Evolutionary conservation across 2,888 invertebrate species (phyloP).

Genomic region (Cataglyphis albicans): DNA sequence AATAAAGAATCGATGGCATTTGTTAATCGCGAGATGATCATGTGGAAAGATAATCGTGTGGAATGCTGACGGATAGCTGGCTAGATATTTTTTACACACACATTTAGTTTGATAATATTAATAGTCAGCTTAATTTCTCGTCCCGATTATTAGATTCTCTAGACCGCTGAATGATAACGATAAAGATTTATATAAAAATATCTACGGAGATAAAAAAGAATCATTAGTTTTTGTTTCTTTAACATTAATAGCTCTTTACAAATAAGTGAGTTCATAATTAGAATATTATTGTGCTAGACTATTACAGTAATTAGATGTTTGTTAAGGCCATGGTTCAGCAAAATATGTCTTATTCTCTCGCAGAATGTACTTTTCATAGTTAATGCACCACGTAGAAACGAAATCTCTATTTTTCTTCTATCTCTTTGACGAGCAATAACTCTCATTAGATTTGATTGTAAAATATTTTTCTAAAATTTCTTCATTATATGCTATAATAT

Average conservation of each 20-base stretch:
- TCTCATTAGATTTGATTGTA: not conserved
- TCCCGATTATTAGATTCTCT: not conserved
- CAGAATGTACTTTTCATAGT: not conserved
- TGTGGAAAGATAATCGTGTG: not conserved
- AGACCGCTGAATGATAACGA: not conserved
- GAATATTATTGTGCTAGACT: not conserved
- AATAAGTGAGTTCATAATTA: not conserved
- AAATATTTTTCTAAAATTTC: not conserved
- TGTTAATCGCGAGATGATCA: not conserved
- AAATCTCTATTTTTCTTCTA: not conserved
- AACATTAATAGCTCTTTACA: not conserved
- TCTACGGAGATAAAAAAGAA: not conserved
- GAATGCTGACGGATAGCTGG: not conserved
- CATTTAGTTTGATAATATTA: not conserved
- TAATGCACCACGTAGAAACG: not conserved
- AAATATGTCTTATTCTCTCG: not conserved
- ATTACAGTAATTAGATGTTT: not conserved
- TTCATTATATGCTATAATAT: not conserved
- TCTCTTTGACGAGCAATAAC: not conserved
- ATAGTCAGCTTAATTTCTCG: not conserved
- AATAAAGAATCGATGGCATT: not conserved
- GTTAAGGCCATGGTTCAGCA: not conserved
- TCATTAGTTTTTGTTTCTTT: not conserved
- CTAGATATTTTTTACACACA: not conserved
- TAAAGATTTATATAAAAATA: not conserved